Conservation (phyloP, 2,797 vertebrate genomes). For the Triplophysa bombifrons region DNA sequence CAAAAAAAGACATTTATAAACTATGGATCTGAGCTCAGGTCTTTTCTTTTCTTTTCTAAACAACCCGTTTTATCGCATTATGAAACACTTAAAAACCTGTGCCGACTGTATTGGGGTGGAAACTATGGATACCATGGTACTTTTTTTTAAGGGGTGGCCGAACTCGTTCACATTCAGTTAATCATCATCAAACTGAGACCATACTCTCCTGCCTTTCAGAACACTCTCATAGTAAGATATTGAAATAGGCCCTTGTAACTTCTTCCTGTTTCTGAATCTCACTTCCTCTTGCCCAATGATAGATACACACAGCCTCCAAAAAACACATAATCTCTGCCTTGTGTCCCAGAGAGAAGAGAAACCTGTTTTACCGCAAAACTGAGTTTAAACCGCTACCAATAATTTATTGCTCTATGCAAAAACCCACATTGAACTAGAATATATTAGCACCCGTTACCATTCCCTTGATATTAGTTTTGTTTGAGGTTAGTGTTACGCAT, state of each 20-base stretch:
- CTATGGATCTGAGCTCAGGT: no score
- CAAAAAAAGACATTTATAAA: no score
- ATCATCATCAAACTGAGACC: not conserved
- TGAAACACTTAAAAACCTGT: not conserved
- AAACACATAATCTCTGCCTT: not conserved
- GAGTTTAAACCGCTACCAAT: not conserved
- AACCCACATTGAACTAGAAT: not conserved
- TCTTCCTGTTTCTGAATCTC: slow-evolving; percentile 48
- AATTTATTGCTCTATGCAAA: not conserved
- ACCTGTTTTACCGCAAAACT: no score
- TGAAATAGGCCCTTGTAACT: slow-evolving; percentile 9
- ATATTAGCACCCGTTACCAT: not conserved
- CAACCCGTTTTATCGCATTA: not conserved
- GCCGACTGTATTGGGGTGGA: not conserved
- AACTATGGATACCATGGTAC: not conserved
- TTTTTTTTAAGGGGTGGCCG: not conserved
- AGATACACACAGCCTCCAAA: not conserved
- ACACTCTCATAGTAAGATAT: slow-evolving; percentile 10
- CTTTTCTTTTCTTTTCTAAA: no score
- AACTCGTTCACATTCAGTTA: not conserved
- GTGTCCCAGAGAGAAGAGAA: not conserved
- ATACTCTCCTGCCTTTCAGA: slow-evolving; percentile 5
- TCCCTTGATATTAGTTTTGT: not conserved
- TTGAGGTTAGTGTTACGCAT: not conserved
- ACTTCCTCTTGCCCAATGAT: slow-evolving; percentile 36